Percentiles rank a stretch among this genome's conserved stretches.
Conservation (phyloP, 2,797 vertebrate species). For the Poecilia gillii region DNA sequence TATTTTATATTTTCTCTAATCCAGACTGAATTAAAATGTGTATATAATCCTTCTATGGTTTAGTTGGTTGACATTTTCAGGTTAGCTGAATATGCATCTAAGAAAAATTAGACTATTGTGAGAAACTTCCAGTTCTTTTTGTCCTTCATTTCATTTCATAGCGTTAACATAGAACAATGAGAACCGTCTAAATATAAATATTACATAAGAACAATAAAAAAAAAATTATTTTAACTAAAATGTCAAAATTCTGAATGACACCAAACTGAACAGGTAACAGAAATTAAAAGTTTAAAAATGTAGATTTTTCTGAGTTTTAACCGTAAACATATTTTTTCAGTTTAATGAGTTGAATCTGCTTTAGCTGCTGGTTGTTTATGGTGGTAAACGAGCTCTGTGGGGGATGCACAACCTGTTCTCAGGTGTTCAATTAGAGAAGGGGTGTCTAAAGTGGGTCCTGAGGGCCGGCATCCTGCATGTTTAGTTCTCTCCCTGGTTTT, state of each 20-base stretch:
- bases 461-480: no score
- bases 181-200: background rate
- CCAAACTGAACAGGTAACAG: no score
- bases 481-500: no score
- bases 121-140: no score
- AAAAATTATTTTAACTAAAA: background rate
- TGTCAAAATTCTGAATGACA: background rate
- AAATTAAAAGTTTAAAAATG: background rate
- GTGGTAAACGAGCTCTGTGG: background rate
- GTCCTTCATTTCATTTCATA: no score
- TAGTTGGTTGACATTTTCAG: no score
- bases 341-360: background rate
- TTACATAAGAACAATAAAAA: background rate
- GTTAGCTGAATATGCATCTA: no score
- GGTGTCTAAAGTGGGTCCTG: no score
- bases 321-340: background rate
- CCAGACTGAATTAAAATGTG: background rate
- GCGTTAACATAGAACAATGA: background rate
- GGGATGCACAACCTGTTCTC: constrained; percentile 17
- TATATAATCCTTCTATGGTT: no score
- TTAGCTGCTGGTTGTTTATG: background rate
- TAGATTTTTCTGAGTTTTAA: background rate
- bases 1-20: background rate
- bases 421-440: constrained; percentile 41
- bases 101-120: background rate